Conservation (phyloP, 2,113 vertebrate genomes). For the Cisticola juncidis region DNA sequence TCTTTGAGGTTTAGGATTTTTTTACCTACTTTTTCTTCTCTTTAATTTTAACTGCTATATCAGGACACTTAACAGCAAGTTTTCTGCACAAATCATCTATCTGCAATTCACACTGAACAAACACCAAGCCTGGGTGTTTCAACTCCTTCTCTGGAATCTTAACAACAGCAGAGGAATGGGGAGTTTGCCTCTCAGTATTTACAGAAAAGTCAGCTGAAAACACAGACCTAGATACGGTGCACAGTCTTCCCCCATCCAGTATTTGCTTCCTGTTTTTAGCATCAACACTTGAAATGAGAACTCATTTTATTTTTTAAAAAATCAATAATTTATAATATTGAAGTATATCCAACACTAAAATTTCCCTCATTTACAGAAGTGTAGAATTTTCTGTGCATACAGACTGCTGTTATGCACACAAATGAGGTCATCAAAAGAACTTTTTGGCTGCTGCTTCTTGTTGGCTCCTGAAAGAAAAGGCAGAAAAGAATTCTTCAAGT, state of each 20-base stretch:
- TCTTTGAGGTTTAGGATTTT: neutral
- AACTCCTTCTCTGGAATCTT: neutral
- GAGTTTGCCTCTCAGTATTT: neutral
- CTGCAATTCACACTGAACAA: neutral
- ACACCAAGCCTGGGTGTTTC: neutral
- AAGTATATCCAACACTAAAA: conserved; percentile 67
- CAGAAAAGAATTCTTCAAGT: neutral
- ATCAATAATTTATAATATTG: conserved; percentile 76
- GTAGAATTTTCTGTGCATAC: conserved; percentile 55
- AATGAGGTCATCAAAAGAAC: conserved; percentile 90
- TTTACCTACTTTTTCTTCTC: neutral
- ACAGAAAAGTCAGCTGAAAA: conserved; percentile 9
- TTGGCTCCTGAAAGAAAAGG: conserved; percentile 83
- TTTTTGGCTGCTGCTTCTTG: conserved; percentile 99
- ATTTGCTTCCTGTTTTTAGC: conserved; percentile 17
- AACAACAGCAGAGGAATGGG: neutral
- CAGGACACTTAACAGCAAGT: neutral
- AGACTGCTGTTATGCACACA: conserved; percentile 45
- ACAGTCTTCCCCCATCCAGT: neutral
- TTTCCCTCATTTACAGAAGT: conserved; percentile 76
- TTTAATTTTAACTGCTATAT: neutral
- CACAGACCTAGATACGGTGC: neutral
- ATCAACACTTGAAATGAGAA: conserved; percentile 39
- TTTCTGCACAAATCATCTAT: neutral
- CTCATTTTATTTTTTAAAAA: conserved; percentile 45